These are phyloP conservation scores for Hecatera dysodea DNA, from an alignment of 2,888 invertebrate species.

Conservation along the genomic window DNA sequence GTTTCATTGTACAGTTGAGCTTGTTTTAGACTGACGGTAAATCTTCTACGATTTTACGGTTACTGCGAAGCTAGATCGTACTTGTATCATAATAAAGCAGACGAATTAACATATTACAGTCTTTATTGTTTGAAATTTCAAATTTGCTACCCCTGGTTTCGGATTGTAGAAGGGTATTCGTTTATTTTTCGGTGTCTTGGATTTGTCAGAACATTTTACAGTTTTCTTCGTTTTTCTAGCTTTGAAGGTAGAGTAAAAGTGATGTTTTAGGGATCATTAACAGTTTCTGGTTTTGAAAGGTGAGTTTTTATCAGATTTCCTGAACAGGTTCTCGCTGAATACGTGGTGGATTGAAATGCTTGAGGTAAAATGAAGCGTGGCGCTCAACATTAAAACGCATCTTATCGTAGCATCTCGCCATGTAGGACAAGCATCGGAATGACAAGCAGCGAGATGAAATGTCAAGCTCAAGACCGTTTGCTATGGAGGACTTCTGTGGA, in stretches of 20 bases:
- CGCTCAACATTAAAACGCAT: not conserved
- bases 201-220: not conserved
- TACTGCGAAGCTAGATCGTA: slow-evolving; percentile 65
- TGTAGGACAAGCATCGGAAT: not conserved
- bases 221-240: not conserved
- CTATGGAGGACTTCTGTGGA: not conserved
- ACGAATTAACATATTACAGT: slow-evolving; percentile 66
- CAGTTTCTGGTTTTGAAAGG: not conserved
- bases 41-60: slow-evolving; percentile 77
- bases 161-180: slow-evolving; percentile 19
- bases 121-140: slow-evolving; percentile 64
- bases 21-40: slow-evolving; percentile 76
- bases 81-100: slow-evolving; percentile 73
- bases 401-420: not conserved
- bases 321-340: too few relatives aligned
- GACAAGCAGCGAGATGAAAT: not conserved
- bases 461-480: not conserved
- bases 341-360: not conserved
- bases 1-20: slow-evolving; percentile 78
- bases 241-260: not conserved
- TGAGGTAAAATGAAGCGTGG: not conserved
- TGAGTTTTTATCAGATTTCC: not conserved
- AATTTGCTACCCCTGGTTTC: slow-evolving; percentile 45
- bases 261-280: not conserved
- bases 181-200: slow-evolving; percentile 13